Percentiles rank a stretch among this genome's conserved stretches.
Conservation (phyloP, 2,797 vertebrate genomes). For the Sebastes baramenuke region DNA sequence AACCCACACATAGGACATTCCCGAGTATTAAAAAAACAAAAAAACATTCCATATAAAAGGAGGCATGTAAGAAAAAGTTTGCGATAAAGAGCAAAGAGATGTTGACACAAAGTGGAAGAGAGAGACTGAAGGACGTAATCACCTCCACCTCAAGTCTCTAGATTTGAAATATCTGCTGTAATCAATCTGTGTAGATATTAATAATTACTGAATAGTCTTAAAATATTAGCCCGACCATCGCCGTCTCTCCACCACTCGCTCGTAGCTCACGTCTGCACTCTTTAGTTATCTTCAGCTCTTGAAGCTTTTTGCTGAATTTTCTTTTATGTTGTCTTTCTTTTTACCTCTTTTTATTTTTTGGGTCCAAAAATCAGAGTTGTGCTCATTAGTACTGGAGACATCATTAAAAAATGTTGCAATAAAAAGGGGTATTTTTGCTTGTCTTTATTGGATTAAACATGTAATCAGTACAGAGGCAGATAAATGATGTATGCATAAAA, state of each 20-base stretch:
- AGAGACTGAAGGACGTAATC: not conserved
- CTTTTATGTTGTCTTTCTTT: constrained; percentile 47
- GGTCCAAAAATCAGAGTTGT: constrained; percentile 67
- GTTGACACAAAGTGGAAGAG: constrained; percentile 9
- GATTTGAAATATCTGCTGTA: constrained; percentile 39
- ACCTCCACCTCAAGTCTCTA: constrained; percentile 19
- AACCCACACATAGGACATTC: constrained; percentile 63
- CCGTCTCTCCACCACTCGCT: constrained; percentile 25
- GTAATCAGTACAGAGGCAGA: not conserved
- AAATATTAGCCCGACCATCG: constrained; percentile 11
- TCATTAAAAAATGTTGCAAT: constrained; percentile 83
- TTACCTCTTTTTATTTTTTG: constrained; percentile 52
- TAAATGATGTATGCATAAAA: too few species aligned
- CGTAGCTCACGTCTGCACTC: constrained; percentile 17
- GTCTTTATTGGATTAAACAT: constrained; percentile 45
- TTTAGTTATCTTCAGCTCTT: constrained; percentile 20
- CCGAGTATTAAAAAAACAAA: constrained; percentile 31
- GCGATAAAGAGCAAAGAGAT: constrained; percentile 30
- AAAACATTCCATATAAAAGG: constrained; percentile 71
- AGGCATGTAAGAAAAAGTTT: constrained; percentile 30
- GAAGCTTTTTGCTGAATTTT: constrained; percentile 42
- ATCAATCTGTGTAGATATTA: constrained; percentile 37
- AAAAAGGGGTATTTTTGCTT: constrained; percentile 35
- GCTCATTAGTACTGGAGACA: constrained; percentile 74
- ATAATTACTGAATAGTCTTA: constrained; percentile 23